Conservation (phyloP, 1,140 invertebrate species). For the Holotrichia oblita region DNA sequence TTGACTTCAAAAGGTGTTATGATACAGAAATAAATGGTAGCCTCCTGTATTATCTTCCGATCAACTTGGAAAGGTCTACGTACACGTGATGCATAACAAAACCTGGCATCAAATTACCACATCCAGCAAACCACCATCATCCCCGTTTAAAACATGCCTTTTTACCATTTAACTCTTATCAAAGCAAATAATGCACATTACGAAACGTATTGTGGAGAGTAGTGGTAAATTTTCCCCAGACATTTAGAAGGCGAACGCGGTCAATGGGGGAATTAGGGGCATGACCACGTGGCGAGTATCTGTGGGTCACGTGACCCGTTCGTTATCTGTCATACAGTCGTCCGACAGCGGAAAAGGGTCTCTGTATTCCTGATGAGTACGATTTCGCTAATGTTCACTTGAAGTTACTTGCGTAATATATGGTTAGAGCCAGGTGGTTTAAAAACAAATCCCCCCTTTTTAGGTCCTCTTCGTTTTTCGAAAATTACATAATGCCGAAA, state of each 20-base stretch:
- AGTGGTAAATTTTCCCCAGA: not conserved
- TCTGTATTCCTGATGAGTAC: not conserved
- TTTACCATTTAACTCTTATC: not conserved
- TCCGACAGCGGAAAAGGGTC: not conserved
- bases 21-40: too few species aligned
- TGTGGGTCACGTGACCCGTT: conserved; percentile 18
- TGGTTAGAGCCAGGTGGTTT: too few species aligned
- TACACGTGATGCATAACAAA: not conserved
- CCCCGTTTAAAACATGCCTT: not conserved
- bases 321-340: not conserved
- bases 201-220: not conserved
- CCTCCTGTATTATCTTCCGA: too few species aligned
- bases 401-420: not conserved
- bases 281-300: not conserved
- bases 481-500: too few species aligned
- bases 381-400: not conserved
- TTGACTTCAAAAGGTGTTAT: too few species aligned
- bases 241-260: not conserved
- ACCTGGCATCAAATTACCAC: not conserved
- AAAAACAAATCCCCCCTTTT: too few species aligned
- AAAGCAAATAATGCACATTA: not conserved
- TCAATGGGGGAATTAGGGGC: conserved; percentile 1
- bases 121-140: not conserved
- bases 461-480: too few species aligned
- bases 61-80: too few species aligned